A percentile compares a stretch with the other conserved stretches of the same genome.
Evolutionary conservation across 1,140 invertebrate species (phyloP).

Genomic region (Tetranychus urticae): DNA sequence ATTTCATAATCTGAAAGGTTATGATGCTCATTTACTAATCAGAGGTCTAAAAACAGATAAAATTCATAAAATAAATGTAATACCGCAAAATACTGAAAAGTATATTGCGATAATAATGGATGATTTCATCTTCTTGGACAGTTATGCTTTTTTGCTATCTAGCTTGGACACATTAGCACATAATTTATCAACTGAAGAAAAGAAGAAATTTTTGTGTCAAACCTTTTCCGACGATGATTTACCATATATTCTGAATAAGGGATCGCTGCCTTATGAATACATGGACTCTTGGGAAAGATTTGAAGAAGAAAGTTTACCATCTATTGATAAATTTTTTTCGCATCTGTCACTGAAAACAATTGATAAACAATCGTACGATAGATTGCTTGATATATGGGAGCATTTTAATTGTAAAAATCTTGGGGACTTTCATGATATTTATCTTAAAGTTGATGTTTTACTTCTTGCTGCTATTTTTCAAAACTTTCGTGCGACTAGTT

Average conservation of each 20-base stretch:
- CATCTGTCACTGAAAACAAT: not conserved
- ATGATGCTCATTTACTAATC: not conserved
- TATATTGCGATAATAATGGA: not conserved
- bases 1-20: not conserved
- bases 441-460: constrained; percentile 21
- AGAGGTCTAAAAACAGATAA: not conserved
- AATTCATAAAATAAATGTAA: not conserved
- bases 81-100: not conserved
- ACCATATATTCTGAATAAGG: not conserved
- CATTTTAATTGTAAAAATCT: constrained; percentile 17
- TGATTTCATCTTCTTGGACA: not conserved
- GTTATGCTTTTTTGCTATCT: not conserved
- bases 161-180: not conserved
- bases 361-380: not conserved
- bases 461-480: constrained; percentile 25
- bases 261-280: constrained; percentile 11
- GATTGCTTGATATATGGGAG: constrained; percentile 11
- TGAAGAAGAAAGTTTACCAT: constrained; percentile 10
- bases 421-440: constrained; percentile 22
- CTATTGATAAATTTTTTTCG: not conserved
- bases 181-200: not conserved
- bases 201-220: not conserved
- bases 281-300: constrained; percentile 10
- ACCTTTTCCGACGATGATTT: not conserved
- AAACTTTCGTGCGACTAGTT: constrained; percentile 12